Evolutionary conservation across 2,113 vertebrate species (phyloP), one percentile per base, ranked within the genome.

Genomic region (Tupaia tana): DNA sequence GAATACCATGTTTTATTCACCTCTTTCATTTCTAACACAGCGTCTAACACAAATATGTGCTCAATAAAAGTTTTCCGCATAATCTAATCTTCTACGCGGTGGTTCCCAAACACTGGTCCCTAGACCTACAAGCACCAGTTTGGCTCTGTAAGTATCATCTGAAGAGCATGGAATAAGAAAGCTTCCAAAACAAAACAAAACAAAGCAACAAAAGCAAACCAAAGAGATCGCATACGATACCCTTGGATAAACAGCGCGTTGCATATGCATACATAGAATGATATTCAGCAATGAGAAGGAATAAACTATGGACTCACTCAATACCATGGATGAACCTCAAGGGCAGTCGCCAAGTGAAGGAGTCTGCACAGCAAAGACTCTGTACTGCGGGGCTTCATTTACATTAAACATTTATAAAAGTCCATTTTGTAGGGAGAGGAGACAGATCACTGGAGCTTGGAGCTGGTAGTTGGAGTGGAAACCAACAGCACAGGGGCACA

Each of bases 281-380:
- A 14, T 90, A 19, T 78, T 95, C 24, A 86, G 34, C 69, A 81
- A 86, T 61, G 79, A 93, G 80, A 81, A 86, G 59, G 16, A 79
- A 71, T 29, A 29, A 83, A 63, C 5, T 43, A 7, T 63, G 83
- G 7, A 91, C 56, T 94, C 27, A 81, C 12, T 54, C 22, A 75
- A 31, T 27, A 59, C 8, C 12, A 29, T n/a, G 34, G 54, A 56
- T n/a, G 16, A 66, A 84, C 79, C 81, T 89, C 10, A 82, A 34
- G 90, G 63, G 78, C 18, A 20, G 61, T 34, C 58, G 64, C 63
- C 79, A 52, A 54, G 15, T 78, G 24, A 67, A 84, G 82, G 16
- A 83, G 89, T 56, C 22, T 79, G 86, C 15, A 19, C 31, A 78
- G 64, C 3, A 54, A 75, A 89, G 29, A 24, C 43, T 43, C 6